A percentile compares a stretch with the other conserved stretches of the same genome.
phyloP scores from a whole-genome alignment of 23 tunicate species.

The Oikopleura albicans region DNA sequence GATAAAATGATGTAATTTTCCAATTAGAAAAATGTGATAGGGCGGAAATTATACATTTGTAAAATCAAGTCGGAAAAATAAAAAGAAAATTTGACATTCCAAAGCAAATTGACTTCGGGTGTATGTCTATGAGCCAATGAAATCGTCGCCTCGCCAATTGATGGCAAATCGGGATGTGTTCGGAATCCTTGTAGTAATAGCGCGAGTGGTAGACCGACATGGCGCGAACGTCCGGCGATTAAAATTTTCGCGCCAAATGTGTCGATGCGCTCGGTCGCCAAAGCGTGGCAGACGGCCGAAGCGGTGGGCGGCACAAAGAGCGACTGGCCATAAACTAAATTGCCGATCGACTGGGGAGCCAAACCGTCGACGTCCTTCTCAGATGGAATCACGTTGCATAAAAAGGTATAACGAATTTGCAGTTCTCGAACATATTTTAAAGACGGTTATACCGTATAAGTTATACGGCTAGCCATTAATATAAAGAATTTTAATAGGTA shows the following conservation, averaged over 20 bases:
- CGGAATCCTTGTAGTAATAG: constrained; percentile 32
- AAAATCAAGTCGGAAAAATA: neutral
- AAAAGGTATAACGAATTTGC: too few relatives aligned
- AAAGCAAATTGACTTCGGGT: constrained; percentile 19
- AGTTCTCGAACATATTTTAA: too few relatives aligned
- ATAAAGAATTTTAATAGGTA: too few relatives aligned
- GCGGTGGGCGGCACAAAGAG: constrained; percentile 78
- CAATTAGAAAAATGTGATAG: too few relatives aligned
- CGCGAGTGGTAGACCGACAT: constrained; percentile 88
- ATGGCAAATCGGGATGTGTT: neutral
- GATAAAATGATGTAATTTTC: too few relatives aligned
- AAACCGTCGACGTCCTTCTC: constrained; percentile 88
- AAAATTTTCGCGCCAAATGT: constrained; percentile 75
- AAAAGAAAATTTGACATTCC: too few relatives aligned
- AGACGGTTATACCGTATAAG: too few relatives aligned
- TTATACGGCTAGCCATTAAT: too few relatives aligned
- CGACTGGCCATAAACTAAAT: constrained; percentile 39
- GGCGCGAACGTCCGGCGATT: constrained; percentile 74
- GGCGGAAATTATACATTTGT: too few relatives aligned
- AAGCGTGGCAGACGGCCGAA: constrained; percentile 34
- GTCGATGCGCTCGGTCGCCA: constrained; percentile 31
- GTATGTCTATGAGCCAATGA: constrained; percentile 75
- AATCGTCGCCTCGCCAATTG: constrained; percentile 67
- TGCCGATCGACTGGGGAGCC: constrained; percentile 48
- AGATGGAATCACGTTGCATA: constrained; percentile 67